Percentiles rank a stretch among this genome's conserved stretches.
These are phyloP conservation scores for Habropoda laboriosa DNA, from an alignment of 1,140 invertebrate species.

Conservation along the genomic window DNA sequence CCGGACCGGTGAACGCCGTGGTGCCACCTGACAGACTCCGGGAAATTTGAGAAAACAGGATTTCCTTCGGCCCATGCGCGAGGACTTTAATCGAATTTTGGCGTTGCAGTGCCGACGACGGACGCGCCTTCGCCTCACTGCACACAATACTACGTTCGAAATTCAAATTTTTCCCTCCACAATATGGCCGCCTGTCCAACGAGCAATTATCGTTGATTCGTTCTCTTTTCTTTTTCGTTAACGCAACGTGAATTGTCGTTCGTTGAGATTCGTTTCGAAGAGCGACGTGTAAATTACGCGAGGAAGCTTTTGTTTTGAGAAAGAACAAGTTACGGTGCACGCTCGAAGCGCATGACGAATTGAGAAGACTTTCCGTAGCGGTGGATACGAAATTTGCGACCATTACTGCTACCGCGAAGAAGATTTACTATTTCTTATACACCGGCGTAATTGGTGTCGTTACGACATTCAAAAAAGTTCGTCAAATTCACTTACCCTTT, in stretches of 20 bases:
- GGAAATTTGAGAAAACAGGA: conserved; percentile 77
- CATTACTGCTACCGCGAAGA: background rate
- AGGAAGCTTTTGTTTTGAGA: background rate
- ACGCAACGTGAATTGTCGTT: rapidly evolving
- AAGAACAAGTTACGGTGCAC: background rate
- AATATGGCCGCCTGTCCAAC: background rate
- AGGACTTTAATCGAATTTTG: conserved; percentile 80
- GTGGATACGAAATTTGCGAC: background rate
- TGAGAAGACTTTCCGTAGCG: conserved; percentile 1
- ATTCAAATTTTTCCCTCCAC: conserved; percentile 42
- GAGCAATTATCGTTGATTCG: background rate
- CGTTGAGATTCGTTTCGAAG: too few relatives aligned
- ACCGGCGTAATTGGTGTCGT: background rate
- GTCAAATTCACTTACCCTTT: background rate
- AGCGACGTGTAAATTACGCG: background rate
- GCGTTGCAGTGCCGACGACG: conserved; percentile 64
- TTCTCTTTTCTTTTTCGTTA: too few relatives aligned
- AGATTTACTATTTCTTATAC: background rate
- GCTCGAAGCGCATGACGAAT: conserved; percentile 10
- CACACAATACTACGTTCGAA: conserved; percentile 17
- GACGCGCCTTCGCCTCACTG: conserved; percentile 36
- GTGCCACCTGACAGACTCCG: conserved; percentile 79
- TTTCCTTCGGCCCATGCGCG: conserved; percentile 78
- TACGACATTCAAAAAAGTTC: background rate
- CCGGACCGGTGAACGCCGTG: conserved; percentile 70